Evolutionary conservation across 2,888 invertebrate genomes (phyloP), one percentile per base, ranked within the genome.

Genomic region (Schizotus pectinicornis): DNA sequence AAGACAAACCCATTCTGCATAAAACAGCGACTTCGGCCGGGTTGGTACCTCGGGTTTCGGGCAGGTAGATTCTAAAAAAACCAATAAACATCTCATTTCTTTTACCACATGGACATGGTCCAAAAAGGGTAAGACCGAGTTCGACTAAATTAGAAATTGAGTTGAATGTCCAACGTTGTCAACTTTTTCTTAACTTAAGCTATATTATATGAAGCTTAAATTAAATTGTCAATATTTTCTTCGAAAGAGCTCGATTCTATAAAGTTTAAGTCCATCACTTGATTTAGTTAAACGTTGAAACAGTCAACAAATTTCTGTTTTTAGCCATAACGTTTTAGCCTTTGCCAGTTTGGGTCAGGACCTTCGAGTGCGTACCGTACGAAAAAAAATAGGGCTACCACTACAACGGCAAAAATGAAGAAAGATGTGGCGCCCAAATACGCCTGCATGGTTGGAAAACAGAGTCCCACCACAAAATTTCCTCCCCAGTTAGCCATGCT

Each of bases 401-500:
- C 86, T 59, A 83, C 69, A 0, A 72, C 77, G 0, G 88, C 85
- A 80, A 93, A 94, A 49, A 92, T 81, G n/a, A 91, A 79, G 76
- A 94, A 94, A 6, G 88, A 88, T 69, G 85, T 88, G 1, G 91
- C 82, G 0, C 90, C 90, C 63, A 92, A 84, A 31, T 79, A 68
- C 9, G 76, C 78, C 62, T 88, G 81, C 74, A 93, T 74, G 7
- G 81, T 77, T 6, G 89, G 89, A 80, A 94, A 93, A 12, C 85
- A 81, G 84, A 94, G 87, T 32, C 91, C 94, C 60, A 96, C 89
- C 5, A 92, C 73, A 77, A 95, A 92, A 82, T 95, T 95, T 39
- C 92, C 92, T 0, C 85, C 84, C 95, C 95, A 96, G 77, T 94
- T 95, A 59, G 88, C 85, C 69, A 93, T 85, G 60, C 92, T 92